Conservation (phyloP, 2,113 vertebrate species). For the Labeo catla region DNA sequence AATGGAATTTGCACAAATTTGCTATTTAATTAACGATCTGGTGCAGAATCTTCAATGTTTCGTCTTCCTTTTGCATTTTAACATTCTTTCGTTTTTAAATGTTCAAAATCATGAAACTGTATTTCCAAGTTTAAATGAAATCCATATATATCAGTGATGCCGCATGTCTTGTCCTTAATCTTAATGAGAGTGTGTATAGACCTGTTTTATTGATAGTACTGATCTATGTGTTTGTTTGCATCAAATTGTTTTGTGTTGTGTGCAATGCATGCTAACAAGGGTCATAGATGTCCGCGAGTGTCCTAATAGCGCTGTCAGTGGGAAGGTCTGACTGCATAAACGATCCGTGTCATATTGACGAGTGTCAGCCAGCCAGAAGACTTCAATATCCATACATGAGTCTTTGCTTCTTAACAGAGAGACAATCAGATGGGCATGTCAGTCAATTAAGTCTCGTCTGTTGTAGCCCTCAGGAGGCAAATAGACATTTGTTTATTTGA, state of each 20-base stretch:
- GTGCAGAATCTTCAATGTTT: too few species aligned
- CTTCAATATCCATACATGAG: not conserved
- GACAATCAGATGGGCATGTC: slow-evolving; percentile 22
- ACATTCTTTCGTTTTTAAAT: not conserved
- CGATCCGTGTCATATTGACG: slow-evolving; percentile 5
- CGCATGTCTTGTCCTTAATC: not conserved
- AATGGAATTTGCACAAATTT: too few species aligned
- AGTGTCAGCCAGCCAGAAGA: not conserved
- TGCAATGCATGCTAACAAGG: slow-evolving; percentile 3
- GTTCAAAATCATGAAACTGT: not conserved
- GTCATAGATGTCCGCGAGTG: not conserved
- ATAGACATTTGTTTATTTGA: slow-evolving; percentile 10
- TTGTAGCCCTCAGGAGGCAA: not conserved
- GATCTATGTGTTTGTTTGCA: slow-evolving; percentile 5
- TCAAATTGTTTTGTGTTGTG: slow-evolving; percentile 25
- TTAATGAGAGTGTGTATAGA: not conserved
- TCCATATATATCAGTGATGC: not conserved
- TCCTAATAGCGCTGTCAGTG: not conserved
- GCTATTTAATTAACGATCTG: too few species aligned
- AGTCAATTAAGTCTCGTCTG: slow-evolving; percentile 17
- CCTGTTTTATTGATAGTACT: not conserved
- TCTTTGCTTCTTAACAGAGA: slow-evolving; percentile 19
- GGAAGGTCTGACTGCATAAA: not conserved
- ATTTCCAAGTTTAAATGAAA: not conserved
- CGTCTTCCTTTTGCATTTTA: not conserved